Percentiles rank a stretch among this genome's conserved stretches.
phyloP scores from a whole-genome alignment of 2,888 invertebrate genomes.

The Idaea biselata region DNA sequence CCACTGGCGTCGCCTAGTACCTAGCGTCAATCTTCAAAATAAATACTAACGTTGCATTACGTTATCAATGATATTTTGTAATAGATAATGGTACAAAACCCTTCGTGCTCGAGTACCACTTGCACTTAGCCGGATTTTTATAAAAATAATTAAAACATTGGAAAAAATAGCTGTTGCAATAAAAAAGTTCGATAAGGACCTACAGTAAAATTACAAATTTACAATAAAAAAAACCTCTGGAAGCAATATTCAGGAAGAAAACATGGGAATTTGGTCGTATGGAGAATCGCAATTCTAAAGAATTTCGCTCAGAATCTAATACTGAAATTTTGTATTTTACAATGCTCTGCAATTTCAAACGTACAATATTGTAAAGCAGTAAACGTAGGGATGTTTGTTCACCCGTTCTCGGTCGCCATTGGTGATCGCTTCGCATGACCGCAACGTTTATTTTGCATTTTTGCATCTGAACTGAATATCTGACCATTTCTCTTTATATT shows the following conservation, averaged over 20 bases:
- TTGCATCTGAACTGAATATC: neutral
- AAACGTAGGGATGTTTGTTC: neutral
- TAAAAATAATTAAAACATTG: no score
- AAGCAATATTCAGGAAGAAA: no score
- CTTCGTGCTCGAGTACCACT: no score
- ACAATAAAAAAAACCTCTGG: no score
- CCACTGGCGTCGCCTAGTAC: no score
- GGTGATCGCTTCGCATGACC: slow-evolving; percentile 1
- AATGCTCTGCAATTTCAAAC: neutral
- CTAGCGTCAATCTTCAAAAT: no score
- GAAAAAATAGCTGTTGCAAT: neutral
- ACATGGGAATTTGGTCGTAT: neutral
- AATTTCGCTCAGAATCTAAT: neutral
- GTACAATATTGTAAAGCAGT: neutral
- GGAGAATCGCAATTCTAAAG: neutral
- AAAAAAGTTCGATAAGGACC: neutral
- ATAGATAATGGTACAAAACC: no score
- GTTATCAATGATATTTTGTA: no score
- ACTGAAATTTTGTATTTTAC: neutral
- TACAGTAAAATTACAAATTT: neutral
- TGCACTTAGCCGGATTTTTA: no score
- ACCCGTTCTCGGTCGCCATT: neutral
- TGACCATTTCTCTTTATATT: slow-evolving; percentile 10
- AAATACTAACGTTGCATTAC: no score
- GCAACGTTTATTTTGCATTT: slow-evolving; percentile 4